Evolutionary conservation across 2,797 vertebrate genomes (phyloP).

Genomic region (Tokudaia muenninki): DNA sequence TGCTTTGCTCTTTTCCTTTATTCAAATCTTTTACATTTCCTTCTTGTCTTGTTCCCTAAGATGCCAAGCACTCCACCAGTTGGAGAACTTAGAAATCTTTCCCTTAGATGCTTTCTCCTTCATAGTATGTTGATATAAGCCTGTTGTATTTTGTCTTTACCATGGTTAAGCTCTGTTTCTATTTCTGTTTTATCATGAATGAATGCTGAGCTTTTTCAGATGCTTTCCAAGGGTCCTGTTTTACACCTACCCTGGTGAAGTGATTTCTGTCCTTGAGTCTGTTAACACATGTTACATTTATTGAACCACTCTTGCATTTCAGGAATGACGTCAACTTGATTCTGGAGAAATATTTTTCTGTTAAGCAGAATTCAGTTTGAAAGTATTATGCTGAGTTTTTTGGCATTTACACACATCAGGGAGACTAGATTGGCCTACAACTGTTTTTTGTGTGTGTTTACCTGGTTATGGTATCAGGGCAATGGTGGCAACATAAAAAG

Average conservation of each 20-base stretch:
- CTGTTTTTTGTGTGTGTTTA: neutral
- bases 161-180: neutral
- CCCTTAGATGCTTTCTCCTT: neutral
- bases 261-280: neutral
- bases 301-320: neutral
- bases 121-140: neutral
- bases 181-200: neutral
- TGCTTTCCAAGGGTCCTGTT: neutral
- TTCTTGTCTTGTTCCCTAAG: neutral
- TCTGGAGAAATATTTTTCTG: neutral
- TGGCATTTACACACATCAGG: too few relatives aligned
- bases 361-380: neutral
- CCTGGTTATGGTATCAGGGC: neutral
- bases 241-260: neutral
- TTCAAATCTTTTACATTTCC: neutral
- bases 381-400: neutral
- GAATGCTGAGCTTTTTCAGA: neutral
- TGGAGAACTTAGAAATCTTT: neutral
- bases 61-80: neutral
- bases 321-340: neutral
- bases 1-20: neutral
- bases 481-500: neutral
- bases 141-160: neutral
- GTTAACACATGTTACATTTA: neutral
- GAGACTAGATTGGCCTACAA: neutral